These are phyloP conservation scores for Chanos chanos DNA, from an alignment of 2,797 vertebrate species.

Conservation along the genomic window DNA sequence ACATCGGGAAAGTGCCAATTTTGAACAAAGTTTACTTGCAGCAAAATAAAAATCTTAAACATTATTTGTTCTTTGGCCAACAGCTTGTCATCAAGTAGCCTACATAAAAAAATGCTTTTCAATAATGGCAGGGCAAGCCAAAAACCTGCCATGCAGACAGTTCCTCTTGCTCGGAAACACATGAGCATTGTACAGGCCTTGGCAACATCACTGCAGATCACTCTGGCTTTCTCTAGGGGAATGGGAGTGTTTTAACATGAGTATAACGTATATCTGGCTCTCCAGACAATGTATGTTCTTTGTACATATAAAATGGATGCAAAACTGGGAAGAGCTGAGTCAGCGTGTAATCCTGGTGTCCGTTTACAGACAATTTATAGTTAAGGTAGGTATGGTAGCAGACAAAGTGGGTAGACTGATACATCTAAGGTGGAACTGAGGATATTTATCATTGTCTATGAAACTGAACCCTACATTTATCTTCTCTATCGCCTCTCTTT, in stretches of 20 bases:
- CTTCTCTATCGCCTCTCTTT: conserved; percentile 15
- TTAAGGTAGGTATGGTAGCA: conserved; percentile 17
- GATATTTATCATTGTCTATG: conserved; percentile 1
- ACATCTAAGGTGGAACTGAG: conserved; percentile 12
- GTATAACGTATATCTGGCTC: conserved; percentile 40
- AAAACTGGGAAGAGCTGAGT: conserved; percentile 16
- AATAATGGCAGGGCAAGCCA: conserved; percentile 54
- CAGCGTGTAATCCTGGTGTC: conserved; percentile 26
- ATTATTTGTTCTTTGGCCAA: conserved; percentile 62
- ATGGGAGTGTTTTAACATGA: conserved; percentile 35
- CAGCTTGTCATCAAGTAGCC: conserved; percentile 64
- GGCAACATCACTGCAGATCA: conserved; percentile 30
- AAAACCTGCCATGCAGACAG: conserved; percentile 58
- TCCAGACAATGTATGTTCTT: conserved; percentile 44
- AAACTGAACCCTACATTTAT: conserved; percentile 15
- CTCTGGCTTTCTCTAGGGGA: conserved; percentile 36
- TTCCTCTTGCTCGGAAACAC: conserved; percentile 34
- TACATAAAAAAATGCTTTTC: conserved; percentile 56
- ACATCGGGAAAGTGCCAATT: conserved; percentile 9
- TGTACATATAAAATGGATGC: conserved; percentile 24
- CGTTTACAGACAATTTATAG: conserved; percentile 39
- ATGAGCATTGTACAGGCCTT: conserved; percentile 35
- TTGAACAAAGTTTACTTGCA: conserved; percentile 29
- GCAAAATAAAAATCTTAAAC: conserved; percentile 55
- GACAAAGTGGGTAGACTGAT: conserved; percentile 17